Evolutionary conservation across 64 coral and sea anemone species (phyloP).

Genomic region (Pachyseris speciosa): DNA sequence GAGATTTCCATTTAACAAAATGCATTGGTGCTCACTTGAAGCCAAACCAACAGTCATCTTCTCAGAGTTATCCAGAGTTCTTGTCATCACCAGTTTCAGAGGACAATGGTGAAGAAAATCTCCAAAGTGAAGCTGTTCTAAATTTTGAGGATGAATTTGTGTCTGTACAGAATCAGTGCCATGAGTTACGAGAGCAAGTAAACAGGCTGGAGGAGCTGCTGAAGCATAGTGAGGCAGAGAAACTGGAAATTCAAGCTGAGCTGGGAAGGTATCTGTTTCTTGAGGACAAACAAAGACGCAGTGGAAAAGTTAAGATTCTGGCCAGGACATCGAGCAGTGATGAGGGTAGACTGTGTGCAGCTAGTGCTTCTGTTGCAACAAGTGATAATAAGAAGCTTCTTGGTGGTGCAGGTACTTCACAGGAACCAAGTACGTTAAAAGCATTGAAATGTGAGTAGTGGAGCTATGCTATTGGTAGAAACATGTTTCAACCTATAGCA

Average conservation of each 20-base stretch:
- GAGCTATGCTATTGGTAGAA: too few species aligned
- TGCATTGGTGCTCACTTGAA: neutral
- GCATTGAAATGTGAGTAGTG: too few species aligned
- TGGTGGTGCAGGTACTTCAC: too few species aligned
- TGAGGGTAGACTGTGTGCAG: too few species aligned
- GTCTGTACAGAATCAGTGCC: neutral
- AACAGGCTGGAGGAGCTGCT: neutral
- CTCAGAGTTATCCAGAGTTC: neutral
- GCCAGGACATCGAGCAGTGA: too few species aligned
- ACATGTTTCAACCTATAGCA: too few species aligned
- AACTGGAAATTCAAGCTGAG: neutral
- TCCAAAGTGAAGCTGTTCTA: neutral
- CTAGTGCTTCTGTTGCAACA: too few species aligned
- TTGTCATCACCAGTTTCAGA: neutral
- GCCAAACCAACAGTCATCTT: neutral
- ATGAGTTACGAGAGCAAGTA: neutral
- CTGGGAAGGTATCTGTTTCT: neutral
- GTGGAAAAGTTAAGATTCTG: too few species aligned
- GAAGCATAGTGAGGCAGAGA: neutral
- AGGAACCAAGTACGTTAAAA: too few species aligned
- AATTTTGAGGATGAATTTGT: neutral
- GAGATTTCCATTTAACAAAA: neutral
- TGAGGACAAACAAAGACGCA: too few species aligned
- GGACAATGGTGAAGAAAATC: neutral
- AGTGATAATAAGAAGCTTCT: too few species aligned